Percentiles rank a stretch among this genome's conserved stretches.
Conservation (phyloP, 2,797 vertebrate species). For the Sebastes trivittatus region DNA sequence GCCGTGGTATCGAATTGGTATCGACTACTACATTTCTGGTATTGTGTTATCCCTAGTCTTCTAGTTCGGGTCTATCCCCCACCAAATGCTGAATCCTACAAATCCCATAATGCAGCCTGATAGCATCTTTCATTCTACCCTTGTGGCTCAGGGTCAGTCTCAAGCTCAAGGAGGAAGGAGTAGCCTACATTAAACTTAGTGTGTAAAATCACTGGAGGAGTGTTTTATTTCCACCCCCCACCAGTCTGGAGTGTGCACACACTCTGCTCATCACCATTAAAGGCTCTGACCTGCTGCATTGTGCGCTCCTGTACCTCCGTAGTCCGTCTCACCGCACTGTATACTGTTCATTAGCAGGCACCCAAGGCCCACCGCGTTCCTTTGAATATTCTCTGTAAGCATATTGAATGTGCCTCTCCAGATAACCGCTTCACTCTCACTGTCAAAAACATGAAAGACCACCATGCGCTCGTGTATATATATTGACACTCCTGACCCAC, state of each 20-base stretch:
- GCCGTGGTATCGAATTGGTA: too few relatives aligned
- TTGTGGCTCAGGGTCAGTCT: not conserved
- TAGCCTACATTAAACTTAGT: not conserved
- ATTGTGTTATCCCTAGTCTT: too few relatives aligned
- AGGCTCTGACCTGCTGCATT: constrained; percentile 25
- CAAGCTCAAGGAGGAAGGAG: not conserved
- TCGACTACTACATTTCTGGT: too few relatives aligned
- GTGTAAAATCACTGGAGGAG: not conserved
- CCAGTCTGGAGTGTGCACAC: not conserved
- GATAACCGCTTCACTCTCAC: constrained; percentile 40
- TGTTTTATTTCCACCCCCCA: not conserved
- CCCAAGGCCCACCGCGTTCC: not conserved
- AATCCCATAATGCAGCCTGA: not conserved
- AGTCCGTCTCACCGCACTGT: constrained; percentile 1
- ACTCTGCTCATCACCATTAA: constrained; percentile 19
- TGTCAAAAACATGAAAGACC: constrained; percentile 48
- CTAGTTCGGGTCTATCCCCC: not conserved
- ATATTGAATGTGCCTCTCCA: constrained; percentile 36
- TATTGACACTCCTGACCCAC: constrained; percentile 24
- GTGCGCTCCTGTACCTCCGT: constrained; percentile 17
- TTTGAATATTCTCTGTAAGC: constrained; percentile 53
- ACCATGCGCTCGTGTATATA: not conserved
- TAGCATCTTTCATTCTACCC: not conserved
- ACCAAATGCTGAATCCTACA: not conserved
- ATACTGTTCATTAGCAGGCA: constrained; percentile 36